phyloP scores from a whole-genome alignment of 1,140 invertebrate genomes.

The Drosophila aff. region DNA sequence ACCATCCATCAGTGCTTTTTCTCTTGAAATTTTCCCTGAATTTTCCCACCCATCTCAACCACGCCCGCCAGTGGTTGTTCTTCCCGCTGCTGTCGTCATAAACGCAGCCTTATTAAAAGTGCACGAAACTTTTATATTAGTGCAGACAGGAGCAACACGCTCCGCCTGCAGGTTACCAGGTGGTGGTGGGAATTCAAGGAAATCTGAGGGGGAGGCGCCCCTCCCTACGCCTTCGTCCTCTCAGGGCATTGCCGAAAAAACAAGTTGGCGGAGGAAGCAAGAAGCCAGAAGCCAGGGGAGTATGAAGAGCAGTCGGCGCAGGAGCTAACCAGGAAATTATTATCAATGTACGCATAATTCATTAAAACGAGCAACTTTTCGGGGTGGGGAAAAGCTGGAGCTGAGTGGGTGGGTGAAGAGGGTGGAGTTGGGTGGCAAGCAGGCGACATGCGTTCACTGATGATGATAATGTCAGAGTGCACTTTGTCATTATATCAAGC shows the following conservation, averaged over 20 bases:
- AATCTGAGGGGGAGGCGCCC: no score
- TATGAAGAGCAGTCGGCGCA: neutral
- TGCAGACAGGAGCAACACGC: slow-evolving; percentile 65
- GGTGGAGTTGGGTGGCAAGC: neutral
- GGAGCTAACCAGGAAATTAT: slow-evolving; percentile 79
- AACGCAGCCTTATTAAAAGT: slow-evolving; percentile 78
- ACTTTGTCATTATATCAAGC: slow-evolving; percentile 74
- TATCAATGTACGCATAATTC: slow-evolving; percentile 83
- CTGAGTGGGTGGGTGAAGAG: neutral
- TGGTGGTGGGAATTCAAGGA: neutral
- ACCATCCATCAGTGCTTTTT: neutral
- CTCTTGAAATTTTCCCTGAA: neutral
- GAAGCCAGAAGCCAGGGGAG: neutral
- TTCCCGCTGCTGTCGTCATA: slow-evolving; percentile 46
- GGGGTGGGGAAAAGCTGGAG: neutral
- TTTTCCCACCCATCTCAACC: neutral
- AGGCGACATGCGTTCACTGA: slow-evolving; percentile 52
- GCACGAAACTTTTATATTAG: slow-evolving; percentile 68
- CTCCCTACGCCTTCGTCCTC: neutral
- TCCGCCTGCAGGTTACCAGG: slow-evolving; percentile 12
- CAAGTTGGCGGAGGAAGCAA: slow-evolving; percentile 21
- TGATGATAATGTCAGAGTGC: slow-evolving; percentile 71
- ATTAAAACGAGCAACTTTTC: slow-evolving; percentile 79
- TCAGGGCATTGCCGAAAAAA: slow-evolving; percentile 27
- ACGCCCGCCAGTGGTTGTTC: neutral